These are phyloP conservation scores for Leptopilina myrica DNA, from an alignment of 2,888 invertebrate genomes.

Conservation along the genomic window DNA sequence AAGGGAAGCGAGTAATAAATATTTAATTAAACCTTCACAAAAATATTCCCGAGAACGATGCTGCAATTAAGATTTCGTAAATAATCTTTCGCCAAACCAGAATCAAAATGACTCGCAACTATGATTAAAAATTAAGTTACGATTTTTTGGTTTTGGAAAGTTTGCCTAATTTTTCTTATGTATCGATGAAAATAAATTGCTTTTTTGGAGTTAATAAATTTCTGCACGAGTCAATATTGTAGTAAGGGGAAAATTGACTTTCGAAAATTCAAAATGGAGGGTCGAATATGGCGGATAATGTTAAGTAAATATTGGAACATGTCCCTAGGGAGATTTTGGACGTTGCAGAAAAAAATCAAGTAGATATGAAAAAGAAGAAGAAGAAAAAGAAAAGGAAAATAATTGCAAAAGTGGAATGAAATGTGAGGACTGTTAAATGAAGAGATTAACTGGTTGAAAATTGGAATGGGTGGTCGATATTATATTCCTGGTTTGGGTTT, in stretches of 20 bases:
- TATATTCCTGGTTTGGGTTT: too few species aligned
- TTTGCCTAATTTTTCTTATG: too few species aligned
- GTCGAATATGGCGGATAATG: too few species aligned
- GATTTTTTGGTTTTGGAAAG: too few species aligned
- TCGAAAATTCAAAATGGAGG: too few species aligned
- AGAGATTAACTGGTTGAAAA: conserved; percentile 1
- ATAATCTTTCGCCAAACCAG: conserved; percentile 10
- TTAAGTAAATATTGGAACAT: too few species aligned
- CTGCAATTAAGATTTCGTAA: conserved; percentile 50
- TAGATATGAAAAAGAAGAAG: neutral
- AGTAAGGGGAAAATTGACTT: too few species aligned
- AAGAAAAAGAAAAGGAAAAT: neutral
- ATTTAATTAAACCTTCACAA: conserved; percentile 54
- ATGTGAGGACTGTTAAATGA: neutral
- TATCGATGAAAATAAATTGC: too few species aligned
- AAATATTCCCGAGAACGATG: conserved; percentile 49
- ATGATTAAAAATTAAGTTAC: neutral
- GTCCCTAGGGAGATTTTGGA: too few species aligned
- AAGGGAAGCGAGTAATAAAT: conserved; percentile 55
- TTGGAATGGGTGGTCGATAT: neutral
- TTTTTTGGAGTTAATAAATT: too few species aligned
- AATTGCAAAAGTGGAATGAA: neutral
- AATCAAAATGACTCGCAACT: neutral
- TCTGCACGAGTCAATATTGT: too few species aligned
- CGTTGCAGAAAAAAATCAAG: too few species aligned